Evolutionary conservation across 2,113 vertebrate species (phyloP).

Genomic region (Muntiacus muntjak): DNA sequence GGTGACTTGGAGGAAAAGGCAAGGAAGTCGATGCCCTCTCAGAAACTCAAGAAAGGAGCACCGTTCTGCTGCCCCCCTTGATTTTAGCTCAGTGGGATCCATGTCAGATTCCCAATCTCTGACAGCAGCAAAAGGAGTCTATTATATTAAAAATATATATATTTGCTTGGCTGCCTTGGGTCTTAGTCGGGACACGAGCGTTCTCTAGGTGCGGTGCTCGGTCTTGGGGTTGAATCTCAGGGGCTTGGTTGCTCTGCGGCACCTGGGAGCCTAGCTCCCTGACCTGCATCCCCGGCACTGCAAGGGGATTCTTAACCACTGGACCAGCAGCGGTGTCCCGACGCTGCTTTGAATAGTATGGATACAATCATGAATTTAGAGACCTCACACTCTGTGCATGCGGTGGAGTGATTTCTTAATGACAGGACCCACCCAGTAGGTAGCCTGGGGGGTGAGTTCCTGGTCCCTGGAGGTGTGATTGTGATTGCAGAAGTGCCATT

Average conservation of each 20-base stretch:
- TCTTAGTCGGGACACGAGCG: neutral
- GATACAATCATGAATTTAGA: neutral
- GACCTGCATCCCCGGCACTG: neutral
- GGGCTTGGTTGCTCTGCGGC: neutral
- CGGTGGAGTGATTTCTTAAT: neutral
- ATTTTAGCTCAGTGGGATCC: neutral
- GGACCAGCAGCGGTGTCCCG: neutral
- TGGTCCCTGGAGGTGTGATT: neutral
- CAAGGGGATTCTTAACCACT: neutral
- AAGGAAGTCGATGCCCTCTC: neutral
- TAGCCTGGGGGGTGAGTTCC: neutral
- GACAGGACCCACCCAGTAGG: neutral
- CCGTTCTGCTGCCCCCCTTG: neutral
- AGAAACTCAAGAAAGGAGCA: neutral
- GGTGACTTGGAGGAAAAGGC: neutral
- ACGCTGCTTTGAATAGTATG: neutral
- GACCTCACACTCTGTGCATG: rapidly evolving
- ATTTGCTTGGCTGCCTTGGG: rapidly evolving
- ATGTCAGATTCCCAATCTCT: rapidly evolving
- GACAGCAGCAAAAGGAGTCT: neutral
- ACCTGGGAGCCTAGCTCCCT: neutral
- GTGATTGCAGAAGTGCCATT: neutral
- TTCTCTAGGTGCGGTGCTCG: neutral
- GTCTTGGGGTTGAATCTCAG: neutral
- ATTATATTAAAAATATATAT: rapidly evolving